Evolutionary conservation across 2,888 invertebrate species (phyloP).

Genomic region (Drosophila helvetica): DNA sequence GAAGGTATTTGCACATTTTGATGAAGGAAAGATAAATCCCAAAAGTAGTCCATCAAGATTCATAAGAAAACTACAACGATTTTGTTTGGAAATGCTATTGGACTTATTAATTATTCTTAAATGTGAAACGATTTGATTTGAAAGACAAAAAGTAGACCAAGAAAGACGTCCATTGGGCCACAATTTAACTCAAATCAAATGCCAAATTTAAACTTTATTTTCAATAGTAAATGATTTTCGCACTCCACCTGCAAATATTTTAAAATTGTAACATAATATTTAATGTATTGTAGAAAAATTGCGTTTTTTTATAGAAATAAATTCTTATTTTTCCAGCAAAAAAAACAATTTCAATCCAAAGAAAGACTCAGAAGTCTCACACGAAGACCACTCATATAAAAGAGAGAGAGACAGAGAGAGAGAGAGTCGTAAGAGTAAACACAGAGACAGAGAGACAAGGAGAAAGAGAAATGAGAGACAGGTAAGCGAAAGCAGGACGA

Average conservation of each 20-base stretch:
- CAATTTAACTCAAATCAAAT: too few species aligned
- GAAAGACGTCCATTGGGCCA: too few species aligned
- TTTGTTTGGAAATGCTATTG: background rate
- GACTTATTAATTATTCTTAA: too few species aligned
- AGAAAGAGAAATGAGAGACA: background rate
- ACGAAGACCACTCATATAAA: background rate
- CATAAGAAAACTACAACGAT: background rate
- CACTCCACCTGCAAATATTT: too few species aligned
- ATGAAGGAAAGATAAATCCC: background rate
- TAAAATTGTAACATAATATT: conserved; percentile 1
- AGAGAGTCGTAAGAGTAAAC: background rate
- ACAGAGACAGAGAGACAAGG: background rate
- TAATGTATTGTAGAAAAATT: background rate
- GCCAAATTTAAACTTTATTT: too few species aligned
- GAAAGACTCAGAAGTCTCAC: background rate
- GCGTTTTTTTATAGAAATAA: background rate
- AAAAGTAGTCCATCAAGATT: too few species aligned
- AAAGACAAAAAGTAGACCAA: too few species aligned
- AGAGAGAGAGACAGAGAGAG: background rate
- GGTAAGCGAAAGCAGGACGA: conserved; percentile 23
- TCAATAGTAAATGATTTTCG: too few species aligned
- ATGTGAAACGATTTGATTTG: too few species aligned
- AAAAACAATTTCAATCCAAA: background rate
- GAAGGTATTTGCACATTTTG: too few species aligned
- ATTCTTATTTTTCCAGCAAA: background rate